Evolutionary conservation across 2,113 vertebrate species (phyloP).

Genomic region (Pomatorhinus ruficollis): DNA sequence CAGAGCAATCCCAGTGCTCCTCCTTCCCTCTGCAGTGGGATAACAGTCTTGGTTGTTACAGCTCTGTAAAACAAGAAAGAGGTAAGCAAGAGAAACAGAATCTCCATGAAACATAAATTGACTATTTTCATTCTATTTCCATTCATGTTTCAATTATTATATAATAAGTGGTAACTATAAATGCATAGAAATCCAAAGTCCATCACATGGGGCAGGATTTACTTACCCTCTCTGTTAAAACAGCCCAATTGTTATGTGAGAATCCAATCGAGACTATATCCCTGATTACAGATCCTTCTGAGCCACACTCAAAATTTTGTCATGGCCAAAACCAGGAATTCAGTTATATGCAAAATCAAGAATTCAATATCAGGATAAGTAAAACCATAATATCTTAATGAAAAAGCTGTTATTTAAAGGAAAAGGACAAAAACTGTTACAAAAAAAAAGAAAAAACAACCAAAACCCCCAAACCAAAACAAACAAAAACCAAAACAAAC

Average conservation of each 20-base stretch:
- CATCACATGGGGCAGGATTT: background rate
- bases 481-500: background rate
- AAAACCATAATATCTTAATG: background rate
- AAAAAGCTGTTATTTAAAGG: background rate
- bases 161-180: background rate
- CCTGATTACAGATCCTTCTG: background rate
- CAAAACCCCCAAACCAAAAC: background rate
- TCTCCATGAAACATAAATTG: fast-evolving
- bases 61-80: background rate
- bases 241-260: background rate
- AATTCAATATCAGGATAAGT: background rate
- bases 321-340: background rate
- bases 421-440: background rate
- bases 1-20: background rate
- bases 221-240: background rate
- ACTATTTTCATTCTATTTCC: background rate
- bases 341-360: background rate
- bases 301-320: background rate
- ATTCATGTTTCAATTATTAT: background rate
- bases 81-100: background rate
- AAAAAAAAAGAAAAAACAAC: too few relatives aligned
- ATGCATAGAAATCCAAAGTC: background rate
- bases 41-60: background rate
- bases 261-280: background rate
- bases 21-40: background rate